phyloP scores from a whole-genome alignment of 2,113 vertebrate species.

The Raphicerus campestris region DNA sequence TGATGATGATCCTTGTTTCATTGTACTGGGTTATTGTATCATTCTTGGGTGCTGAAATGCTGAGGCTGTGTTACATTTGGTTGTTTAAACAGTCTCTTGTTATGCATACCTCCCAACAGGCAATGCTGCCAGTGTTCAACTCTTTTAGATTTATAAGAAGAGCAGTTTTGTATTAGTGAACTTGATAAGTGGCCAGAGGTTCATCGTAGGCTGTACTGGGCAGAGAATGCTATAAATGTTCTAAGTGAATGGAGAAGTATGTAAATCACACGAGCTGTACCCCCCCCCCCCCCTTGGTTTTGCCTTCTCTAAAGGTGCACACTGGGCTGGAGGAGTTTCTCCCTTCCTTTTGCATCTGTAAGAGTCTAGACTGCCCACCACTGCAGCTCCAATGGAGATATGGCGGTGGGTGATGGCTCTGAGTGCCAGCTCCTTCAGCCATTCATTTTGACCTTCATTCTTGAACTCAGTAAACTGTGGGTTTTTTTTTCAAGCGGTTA shows the following conservation, averaged over 20 bases:
- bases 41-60: neutral
- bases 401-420: neutral
- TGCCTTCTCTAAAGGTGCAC: neutral
- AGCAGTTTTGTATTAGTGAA: neutral
- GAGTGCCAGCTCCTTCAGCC: neutral
- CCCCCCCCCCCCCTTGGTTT: neutral
- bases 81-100: neutral
- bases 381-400: neutral
- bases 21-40: neutral
- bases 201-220: neutral
- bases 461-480: neutral
- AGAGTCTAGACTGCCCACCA: neutral
- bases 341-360: neutral
- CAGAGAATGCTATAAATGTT: neutral
- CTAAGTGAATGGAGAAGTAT: neutral
- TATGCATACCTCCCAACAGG: neutral
- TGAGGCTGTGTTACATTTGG: neutral
- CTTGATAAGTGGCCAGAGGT: neutral
- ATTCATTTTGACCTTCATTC: neutral
- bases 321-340: neutral
- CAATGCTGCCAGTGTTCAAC: neutral
- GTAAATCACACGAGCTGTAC: neutral
- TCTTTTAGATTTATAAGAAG: neutral
- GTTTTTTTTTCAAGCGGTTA: rapidly evolving
- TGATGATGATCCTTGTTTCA: rapidly evolving